These are phyloP conservation scores for Dinomys branickii DNA, from an alignment of 2,113 vertebrate genomes.

Conservation along the genomic window DNA sequence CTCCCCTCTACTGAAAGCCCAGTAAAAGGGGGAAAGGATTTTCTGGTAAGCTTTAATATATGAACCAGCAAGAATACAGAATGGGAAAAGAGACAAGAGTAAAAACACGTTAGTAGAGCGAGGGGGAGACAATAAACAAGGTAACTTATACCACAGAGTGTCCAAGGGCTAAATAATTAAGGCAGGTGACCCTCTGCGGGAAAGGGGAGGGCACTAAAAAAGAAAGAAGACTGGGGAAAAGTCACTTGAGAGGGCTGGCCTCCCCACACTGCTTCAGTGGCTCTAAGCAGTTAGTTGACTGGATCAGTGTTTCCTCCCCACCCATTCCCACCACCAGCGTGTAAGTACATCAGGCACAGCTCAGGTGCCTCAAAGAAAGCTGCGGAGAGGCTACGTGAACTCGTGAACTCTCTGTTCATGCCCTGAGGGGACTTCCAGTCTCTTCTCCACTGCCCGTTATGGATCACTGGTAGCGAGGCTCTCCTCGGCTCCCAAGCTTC, in stretches of 20 bases:
- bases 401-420: neutral
- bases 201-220: neutral
- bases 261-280: neutral
- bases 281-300: neutral
- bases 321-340: no score
- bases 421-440: neutral
- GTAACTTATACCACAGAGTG: neutral
- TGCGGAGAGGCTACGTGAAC: neutral
- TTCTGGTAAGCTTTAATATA: neutral
- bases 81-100: neutral
- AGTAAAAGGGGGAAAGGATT: neutral
- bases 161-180: constrained; percentile 3
- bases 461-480: neutral
- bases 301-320: neutral
- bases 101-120: neutral
- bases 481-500: neutral
- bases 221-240: neutral
- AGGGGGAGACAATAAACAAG: neutral
- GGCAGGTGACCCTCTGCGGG: neutral
- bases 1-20: neutral
- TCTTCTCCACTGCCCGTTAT: neutral
- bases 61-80: neutral
- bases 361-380: neutral
- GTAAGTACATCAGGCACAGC: neutral
- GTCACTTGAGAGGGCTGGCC: neutral